Conservation (phyloP, 2,113 vertebrate genomes). For the Ifrita kowaldi region DNA sequence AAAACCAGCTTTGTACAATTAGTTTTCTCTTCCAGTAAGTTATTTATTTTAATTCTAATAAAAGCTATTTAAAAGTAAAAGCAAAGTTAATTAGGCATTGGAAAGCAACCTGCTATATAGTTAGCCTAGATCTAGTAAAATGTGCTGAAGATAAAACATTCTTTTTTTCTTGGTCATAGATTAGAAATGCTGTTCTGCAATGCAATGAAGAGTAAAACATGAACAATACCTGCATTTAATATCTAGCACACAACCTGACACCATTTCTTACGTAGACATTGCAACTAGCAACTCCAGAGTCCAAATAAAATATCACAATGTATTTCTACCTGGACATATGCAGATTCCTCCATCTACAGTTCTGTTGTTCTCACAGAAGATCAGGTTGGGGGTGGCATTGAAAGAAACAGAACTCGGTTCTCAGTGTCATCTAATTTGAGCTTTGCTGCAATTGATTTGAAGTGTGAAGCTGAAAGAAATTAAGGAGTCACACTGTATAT, state of each 20-base stretch:
- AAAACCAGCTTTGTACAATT: not conserved
- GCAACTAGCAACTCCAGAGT: not conserved
- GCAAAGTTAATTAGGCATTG: not conserved
- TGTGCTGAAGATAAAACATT: not conserved
- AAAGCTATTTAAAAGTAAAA: not conserved
- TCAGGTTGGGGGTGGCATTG: not conserved
- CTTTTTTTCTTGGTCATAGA: not conserved
- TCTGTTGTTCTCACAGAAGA: not conserved
- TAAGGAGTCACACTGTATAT: not conserved
- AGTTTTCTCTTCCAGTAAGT: not conserved
- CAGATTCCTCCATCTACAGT: not conserved
- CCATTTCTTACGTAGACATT: not conserved
- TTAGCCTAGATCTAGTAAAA: not conserved
- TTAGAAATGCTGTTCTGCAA: not conserved
- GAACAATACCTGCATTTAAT: not conserved
- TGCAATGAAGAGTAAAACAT: not conserved
- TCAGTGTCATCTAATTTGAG: not conserved
- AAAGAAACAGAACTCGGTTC: not conserved
- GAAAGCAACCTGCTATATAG: not conserved
- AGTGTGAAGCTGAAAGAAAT: not conserved
- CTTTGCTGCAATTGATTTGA: not conserved
- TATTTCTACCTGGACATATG: slow-evolving; percentile 3
- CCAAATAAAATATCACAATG: not conserved
- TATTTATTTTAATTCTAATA: not conserved
- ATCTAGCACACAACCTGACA: not conserved